phyloP scores from a whole-genome alignment of 2,888 invertebrate genomes.

The Dastarcus helophoroides region DNA sequence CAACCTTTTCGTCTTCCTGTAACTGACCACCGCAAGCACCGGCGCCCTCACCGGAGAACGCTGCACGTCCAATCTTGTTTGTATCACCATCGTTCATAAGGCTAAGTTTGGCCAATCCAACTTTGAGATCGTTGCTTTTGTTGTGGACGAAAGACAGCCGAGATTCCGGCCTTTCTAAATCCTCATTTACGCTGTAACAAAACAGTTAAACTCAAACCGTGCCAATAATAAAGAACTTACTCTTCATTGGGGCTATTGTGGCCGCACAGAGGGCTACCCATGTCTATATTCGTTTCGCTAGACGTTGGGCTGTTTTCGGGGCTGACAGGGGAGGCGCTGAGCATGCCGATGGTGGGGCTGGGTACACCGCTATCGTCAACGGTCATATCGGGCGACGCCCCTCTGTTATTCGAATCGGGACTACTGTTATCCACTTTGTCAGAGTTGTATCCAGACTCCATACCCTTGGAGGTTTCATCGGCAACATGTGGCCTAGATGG shows the following conservation, averaged over 20 bases:
- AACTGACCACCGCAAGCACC: conserved; percentile 23
- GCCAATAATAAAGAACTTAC: conserved; percentile 19
- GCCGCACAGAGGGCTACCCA: conserved; percentile 39
- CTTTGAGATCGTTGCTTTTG: conserved; percentile 31
- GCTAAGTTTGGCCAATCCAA: conserved; percentile 32
- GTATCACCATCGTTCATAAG: conserved; percentile 30
- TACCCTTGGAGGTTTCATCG: conserved; percentile 28
- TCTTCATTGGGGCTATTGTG: conserved; percentile 28
- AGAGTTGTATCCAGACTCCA: conserved; percentile 60
- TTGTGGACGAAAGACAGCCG: conserved; percentile 31
- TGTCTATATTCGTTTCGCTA: conserved; percentile 44
- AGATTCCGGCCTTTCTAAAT: conserved; percentile 31
- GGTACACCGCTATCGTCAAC: conserved; percentile 32
- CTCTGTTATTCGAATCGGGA: conserved; percentile 28
- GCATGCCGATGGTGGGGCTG: conserved; percentile 27
- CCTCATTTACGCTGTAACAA: conserved; percentile 18
- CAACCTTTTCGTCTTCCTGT: conserved; percentile 29
- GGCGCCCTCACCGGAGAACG: conserved; percentile 6
- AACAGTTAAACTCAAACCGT: conserved; percentile 3
- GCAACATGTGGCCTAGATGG: conserved; percentile 8
- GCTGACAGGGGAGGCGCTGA: conserved; percentile 25
- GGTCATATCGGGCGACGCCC: conserved; percentile 25
- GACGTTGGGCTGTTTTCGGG: conserved; percentile 22
- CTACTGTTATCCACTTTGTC: conserved; percentile 38
- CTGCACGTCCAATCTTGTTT: conserved; percentile 17